Conservation (phyloP, 2,113 vertebrate species). For the Hemicordylus capensis region DNA sequence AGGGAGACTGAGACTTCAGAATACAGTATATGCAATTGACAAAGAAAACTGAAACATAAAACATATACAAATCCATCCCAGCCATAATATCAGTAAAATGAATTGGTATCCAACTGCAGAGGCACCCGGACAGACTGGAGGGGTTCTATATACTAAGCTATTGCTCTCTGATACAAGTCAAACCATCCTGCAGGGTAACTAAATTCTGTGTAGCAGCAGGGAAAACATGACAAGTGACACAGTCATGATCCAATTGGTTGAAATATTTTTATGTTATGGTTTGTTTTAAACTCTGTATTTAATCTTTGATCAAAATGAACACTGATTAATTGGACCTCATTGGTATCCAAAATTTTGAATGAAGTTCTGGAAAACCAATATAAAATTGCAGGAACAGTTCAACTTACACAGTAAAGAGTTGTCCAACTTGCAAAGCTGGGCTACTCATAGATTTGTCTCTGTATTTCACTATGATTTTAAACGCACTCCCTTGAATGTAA, state of each 20-base stretch:
- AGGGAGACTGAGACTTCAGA: not conserved
- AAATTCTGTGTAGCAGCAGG: too few relatives aligned
- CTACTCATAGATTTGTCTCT: not conserved
- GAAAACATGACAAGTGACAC: too few relatives aligned
- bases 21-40: constrained; percentile 9
- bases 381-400: not conserved
- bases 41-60: constrained; percentile 15
- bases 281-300: too few relatives aligned
- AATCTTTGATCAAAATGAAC: too few relatives aligned
- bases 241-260: too few relatives aligned
- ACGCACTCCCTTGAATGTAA: not conserved
- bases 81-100: not conserved
- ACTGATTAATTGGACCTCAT: too few relatives aligned
- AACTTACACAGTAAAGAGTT: not conserved
- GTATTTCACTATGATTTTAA: not conserved
- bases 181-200: too few relatives aligned
- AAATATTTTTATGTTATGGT: too few relatives aligned
- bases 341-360: not conserved
- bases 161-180: too few relatives aligned
- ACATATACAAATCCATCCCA: not conserved
- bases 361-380: not conserved
- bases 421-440: not conserved
- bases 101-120: not conserved
- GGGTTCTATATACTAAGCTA: too few relatives aligned
- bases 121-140: too few relatives aligned